Percentiles rank a stretch among this genome's conserved stretches.
Conservation (phyloP, 2,113 vertebrate genomes). For the Grammomys dolichurus region DNA sequence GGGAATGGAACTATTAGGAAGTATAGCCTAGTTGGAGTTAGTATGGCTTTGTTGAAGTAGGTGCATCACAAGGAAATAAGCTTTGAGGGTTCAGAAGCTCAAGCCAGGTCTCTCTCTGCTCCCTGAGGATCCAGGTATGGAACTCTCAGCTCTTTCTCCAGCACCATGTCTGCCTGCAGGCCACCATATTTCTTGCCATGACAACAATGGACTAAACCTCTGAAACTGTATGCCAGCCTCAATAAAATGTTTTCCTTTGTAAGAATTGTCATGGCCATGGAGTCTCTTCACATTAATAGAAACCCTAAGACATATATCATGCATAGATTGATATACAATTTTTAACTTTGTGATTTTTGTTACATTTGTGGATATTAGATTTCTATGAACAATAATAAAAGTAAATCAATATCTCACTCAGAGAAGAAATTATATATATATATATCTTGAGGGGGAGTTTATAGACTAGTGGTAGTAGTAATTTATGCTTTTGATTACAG, state of each 20-base stretch:
- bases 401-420: background rate
- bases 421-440: background rate
- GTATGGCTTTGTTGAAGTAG: background rate
- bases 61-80: background rate
- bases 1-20: background rate
- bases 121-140: background rate
- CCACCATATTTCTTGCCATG: background rate
- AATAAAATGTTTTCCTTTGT: background rate
- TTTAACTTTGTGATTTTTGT: background rate
- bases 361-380: background rate
- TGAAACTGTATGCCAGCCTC: background rate
- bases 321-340: background rate
- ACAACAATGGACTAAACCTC: background rate
- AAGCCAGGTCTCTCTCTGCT: background rate
- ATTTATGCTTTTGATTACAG: too few species aligned
- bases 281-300: background rate
- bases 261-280: background rate
- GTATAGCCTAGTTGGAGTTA: background rate
- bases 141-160: background rate
- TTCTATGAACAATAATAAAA: conserved; percentile 10
- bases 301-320: background rate
- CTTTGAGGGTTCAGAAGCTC: background rate
- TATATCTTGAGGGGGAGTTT: too few species aligned
- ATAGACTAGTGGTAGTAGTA: too few species aligned
- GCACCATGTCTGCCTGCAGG: background rate